Base-by-base conservation (phyloP, 2,888 invertebrate genomes). In the Cheilosia vernalis region DNA sequence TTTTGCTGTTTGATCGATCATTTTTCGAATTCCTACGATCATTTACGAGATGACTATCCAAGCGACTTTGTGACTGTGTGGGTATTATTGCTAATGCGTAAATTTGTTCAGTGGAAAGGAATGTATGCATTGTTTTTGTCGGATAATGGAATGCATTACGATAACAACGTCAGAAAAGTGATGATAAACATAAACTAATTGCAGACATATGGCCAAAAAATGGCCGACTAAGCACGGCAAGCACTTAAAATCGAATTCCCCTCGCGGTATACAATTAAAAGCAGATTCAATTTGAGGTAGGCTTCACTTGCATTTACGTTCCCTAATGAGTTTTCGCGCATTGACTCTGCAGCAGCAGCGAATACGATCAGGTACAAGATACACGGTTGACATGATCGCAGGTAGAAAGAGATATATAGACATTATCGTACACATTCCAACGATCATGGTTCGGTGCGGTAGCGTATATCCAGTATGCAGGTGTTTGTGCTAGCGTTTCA, bases 401-500 rank as follows among this genome's bases (percentile, higher is more conserved):
- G 70, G 66, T 70, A 80, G 81, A 70, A 49, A 72, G 81, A 70
- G 76, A 80, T 13, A 64, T 69, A 70, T 51, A 53, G 47, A 79
- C 19, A 78, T 44, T 55, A 69, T 21, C 51, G 58, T 60, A 64
- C 64, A 58, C 64, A 81, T 81, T 72, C 79, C 79, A 76, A 21
- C 67, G 56, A 58, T 55, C 63, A 40, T 76, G 70, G 55, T 47
- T 61, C 58, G 49, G 19, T 13, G 51, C 27, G 47, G 60, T 49
- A 80, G 70, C 81, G 69, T 81, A 81, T 74, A 81, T 74, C 67
- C 49, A 30, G 60, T 72, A 51, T 76, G 76, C 85, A 85, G 81
- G 85, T 85, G 85, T 85, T 85, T 85, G 85, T 85, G 77, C 72
- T 85, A 77, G 56, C 85, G 73, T 80, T 70, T 81, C 66, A 42